These are phyloP conservation scores for Cyprinodon tularosa DNA, from an alignment of 2,113 vertebrate species.

Conservation along the genomic window DNA sequence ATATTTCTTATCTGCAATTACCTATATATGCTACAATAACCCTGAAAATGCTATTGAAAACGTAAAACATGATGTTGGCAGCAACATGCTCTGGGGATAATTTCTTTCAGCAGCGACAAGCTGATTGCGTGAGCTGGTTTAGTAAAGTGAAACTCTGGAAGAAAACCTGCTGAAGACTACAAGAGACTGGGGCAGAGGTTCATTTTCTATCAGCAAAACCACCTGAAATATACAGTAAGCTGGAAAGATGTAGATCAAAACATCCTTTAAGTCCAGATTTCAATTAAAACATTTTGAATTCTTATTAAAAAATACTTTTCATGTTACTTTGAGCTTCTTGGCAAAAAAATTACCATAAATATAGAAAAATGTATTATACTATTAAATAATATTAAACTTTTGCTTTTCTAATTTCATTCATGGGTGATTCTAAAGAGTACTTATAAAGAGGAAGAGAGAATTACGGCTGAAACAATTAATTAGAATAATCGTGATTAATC, in stretches of 20 bases:
- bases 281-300: neutral
- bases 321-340: neutral
- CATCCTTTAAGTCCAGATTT: neutral
- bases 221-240: neutral
- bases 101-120: neutral
- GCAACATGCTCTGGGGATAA: neutral
- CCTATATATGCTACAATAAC: neutral
- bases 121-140: neutral
- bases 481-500: no score
- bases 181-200: no score
- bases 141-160: neutral
- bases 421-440: neutral
- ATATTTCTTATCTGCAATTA: no score
- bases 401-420: no score
- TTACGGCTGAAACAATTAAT: no score
- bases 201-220: neutral
- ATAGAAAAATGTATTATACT: no score
- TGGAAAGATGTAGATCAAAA: neutral
- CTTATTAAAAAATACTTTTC: neutral
- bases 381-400: no score
- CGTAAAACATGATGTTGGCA: neutral
- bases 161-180: neutral
- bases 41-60: neutral
- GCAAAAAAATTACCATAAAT: neutral
- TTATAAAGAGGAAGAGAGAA: neutral